Evolutionary conservation across 2,113 vertebrate species (phyloP), one percentile per base, ranked within the genome.

Genomic region (Tinamus guttatus): DNA sequence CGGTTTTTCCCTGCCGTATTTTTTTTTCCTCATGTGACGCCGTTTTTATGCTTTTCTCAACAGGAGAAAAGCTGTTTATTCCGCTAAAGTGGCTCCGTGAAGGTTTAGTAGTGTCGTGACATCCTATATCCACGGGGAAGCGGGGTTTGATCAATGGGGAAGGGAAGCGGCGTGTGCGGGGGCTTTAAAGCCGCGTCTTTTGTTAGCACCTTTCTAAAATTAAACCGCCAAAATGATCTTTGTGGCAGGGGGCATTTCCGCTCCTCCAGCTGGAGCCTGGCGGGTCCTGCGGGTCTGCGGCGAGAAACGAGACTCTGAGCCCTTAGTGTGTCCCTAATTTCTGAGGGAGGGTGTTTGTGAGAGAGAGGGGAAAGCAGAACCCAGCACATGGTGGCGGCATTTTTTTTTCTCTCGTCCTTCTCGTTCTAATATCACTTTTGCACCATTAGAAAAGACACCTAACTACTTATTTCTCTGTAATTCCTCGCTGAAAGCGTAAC

Each of bases 221-320:
- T 38, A 49, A 30, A 63, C 18, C 19, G 6, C 21, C 20, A 94
- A 95, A 97, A 85, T 5, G 27, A 63, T 90, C 76, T 93, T 92
- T 88, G 88, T 93, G 80, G 34, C 64, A 20, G 90, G 11, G 11
- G 94, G 83, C 95, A 94, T 96, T 95, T 95, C 95, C 90, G 8
- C 73, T 88, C n/a, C 49, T 76, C 20, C 20, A 2, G 76, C 0
- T 25, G 88, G 28, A 27, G 68, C 71, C 24, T 5, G 3, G 71
- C 51, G 62, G 87, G 69, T 76, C 32, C 20, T 21, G 63, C 43
- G 3, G 59, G 18, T 85, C 47, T 8, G 19, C 11, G 11, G 25
- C 11, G 6, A 22, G 43, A 45, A 45, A 2, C 8, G 76, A 51
- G 52, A 0, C 36, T 56, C 15, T 5, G 76, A 15, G 73, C 13